These are phyloP conservation scores for Encarsia formosa DNA, from an alignment of 2,888 invertebrate genomes.

Conservation along the genomic window DNA sequence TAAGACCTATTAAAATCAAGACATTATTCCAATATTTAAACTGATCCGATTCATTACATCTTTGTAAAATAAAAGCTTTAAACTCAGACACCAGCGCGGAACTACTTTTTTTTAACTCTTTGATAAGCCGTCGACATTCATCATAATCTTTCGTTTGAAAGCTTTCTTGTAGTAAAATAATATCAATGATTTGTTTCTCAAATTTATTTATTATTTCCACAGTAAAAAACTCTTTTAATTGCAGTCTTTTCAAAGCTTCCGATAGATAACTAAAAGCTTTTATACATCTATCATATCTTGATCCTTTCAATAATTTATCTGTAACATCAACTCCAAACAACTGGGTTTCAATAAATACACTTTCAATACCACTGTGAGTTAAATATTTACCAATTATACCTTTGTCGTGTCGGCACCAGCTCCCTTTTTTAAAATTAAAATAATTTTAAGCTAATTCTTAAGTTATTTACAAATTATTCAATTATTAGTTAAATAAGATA, in stretches of 20 bases:
- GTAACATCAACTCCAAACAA: neutral
- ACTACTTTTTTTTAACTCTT: neutral
- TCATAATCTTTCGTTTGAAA: neutral
- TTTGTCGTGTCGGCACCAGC: no score
- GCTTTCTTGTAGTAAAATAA: slow-evolving; percentile 1
- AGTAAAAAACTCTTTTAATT: slow-evolving; percentile 3
- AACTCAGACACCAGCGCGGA: neutral
- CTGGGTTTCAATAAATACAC: slow-evolving; percentile 11
- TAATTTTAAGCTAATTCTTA: no score
- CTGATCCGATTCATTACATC: slow-evolving; percentile 12
- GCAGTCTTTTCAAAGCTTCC: neutral
- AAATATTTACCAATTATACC: slow-evolving; percentile 17
- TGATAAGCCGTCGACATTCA: neutral
- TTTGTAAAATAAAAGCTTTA: neutral
- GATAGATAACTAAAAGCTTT: neutral
- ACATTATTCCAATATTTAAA: slow-evolving; percentile 19
- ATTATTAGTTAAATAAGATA: no score
- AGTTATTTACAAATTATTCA: no score
- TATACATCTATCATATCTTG: neutral
- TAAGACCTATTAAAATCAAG: slow-evolving; percentile 11
- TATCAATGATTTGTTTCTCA: neutral
- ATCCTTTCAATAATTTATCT: neutral
- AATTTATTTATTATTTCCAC: neutral
- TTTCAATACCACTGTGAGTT: slow-evolving; percentile 19
- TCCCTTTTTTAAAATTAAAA: no score